Base-by-base conservation (phyloP, 1,140 invertebrate species). In the Tachypleus tridentatus region DNA sequence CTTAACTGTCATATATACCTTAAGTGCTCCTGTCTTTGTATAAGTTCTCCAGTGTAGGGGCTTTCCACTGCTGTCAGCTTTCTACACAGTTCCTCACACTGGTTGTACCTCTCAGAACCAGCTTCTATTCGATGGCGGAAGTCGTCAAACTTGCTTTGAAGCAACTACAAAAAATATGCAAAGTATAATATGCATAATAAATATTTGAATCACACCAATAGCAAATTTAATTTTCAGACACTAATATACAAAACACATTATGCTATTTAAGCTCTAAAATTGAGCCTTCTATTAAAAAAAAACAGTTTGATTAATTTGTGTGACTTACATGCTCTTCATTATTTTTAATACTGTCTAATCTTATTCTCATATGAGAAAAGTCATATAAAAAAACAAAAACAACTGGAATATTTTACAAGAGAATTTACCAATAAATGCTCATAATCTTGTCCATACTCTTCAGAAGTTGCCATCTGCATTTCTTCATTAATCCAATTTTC, bases 401-500 rank as follows among this genome's bases (percentile, higher is more conserved):
- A 66, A 64, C 60, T 60, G 8, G 10, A 63, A 66, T 6, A 67
- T 62, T 51, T 60, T 51, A n/a, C 60, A 59, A 54, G n/a, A 57
- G 56, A 64, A 76, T 76, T 76, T 74, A 91, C 86, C 77, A 93
- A 77, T 49, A 97, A 77, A 80, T 98, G 95, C 76, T 98, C 96
- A 75, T 93, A 97, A 80, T 98, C 95, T 75, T 93, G 89, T 5
- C 95, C 95, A 77, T 94, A 98, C 76, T 99, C 96, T 74, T 98
- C 94, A 52, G 88, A 92, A 4, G 86, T 86, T 5, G 93, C 94
- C 0, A 86, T 85, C 69, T 89, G 86, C 76, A 93, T 85, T 75
- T 98, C 92, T 74, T 97, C 93, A 67, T 86, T 85, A 51, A 98
- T 96, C 93, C 94, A 98, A 70, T 86, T 84, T 73, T 97, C 91